These are phyloP conservation scores for Corydoras sp. DNA, from an alignment of 2,113 vertebrate species.

Conservation along the genomic window DNA sequence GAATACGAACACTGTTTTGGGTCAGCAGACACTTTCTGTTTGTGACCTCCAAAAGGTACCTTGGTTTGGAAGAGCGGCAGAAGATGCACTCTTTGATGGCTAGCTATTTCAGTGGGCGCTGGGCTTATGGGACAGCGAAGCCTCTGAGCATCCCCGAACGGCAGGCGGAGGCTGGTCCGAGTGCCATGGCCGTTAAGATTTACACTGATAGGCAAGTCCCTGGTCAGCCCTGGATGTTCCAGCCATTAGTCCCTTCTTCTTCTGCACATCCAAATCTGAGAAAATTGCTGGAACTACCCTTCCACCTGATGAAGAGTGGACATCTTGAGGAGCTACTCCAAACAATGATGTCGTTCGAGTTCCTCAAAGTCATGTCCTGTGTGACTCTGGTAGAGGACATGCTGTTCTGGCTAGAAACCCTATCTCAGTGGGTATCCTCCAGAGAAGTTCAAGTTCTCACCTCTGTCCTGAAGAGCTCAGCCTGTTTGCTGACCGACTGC, in stretches of 20 bases:
- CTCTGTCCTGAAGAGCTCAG: conserved; percentile 50
- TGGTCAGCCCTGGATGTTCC: conserved; percentile 60
- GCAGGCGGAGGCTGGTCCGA: neutral
- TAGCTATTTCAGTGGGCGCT: conserved; percentile 60
- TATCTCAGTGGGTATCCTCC: conserved; percentile 32
- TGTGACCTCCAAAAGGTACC: conserved; percentile 58
- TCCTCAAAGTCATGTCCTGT: conserved; percentile 62
- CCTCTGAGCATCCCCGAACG: conserved; percentile 26
- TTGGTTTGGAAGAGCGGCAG: conserved; percentile 40
- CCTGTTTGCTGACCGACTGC: conserved; percentile 52
- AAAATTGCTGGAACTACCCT: conserved; percentile 62
- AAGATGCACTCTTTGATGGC: conserved; percentile 57
- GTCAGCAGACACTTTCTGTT: conserved; percentile 64
- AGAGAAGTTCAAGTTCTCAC: conserved; percentile 58
- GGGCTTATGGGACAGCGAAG: conserved; percentile 54
- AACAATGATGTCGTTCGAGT: conserved; percentile 56
- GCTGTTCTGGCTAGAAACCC: conserved; percentile 55
- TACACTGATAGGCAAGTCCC: conserved; percentile 49
- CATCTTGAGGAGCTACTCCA: conserved; percentile 53
- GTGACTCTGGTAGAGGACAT: conserved; percentile 55
- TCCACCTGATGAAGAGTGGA: conserved; percentile 61
- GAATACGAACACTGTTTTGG: conserved; percentile 61
- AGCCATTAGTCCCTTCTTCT: conserved; percentile 1
- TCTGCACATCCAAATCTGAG: conserved; percentile 49
- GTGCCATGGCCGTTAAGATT: conserved; percentile 13